These are phyloP conservation scores for Ispidina picta DNA, from an alignment of 2,797 vertebrate species.

Conservation along the genomic window DNA sequence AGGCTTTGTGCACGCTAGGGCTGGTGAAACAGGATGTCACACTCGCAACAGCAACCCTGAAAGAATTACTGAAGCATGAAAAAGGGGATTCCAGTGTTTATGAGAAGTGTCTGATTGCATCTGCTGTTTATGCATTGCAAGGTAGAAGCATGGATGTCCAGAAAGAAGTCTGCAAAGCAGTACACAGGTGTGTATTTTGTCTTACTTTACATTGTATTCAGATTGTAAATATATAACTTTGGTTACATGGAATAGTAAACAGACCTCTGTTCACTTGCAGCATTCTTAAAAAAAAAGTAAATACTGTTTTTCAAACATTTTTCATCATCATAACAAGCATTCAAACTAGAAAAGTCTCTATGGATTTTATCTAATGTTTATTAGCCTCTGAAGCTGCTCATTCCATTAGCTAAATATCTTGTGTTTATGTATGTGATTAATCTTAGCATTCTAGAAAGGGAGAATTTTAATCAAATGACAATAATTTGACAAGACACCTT, in stretches of 20 bases:
- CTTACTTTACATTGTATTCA: neutral
- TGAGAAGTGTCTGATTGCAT: slow-evolving; percentile 88
- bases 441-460: neutral
- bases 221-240: neutral
- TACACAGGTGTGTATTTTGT: slow-evolving; percentile 86
- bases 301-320: neutral
- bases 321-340: neutral
- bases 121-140: slow-evolving; percentile 86
- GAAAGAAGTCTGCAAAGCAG: slow-evolving; percentile 87
- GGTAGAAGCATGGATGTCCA: slow-evolving; percentile 84
- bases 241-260: neutral
- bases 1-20: slow-evolving; percentile 90
- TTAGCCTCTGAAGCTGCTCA: neutral
- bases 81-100: slow-evolving; percentile 72
- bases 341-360: neutral
- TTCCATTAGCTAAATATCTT: neutral
- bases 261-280: neutral
- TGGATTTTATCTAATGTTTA: neutral
- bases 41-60: slow-evolving; percentile 88
- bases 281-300: neutral
- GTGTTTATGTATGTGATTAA: neutral
- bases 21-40: slow-evolving; percentile 88
- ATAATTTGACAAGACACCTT: neutral
- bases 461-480: neutral
- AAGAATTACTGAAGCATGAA: slow-evolving; percentile 88